These are phyloP conservation scores for Spisula solida DNA, from an alignment of 2,888 invertebrate genomes.

Conservation along the genomic window DNA sequence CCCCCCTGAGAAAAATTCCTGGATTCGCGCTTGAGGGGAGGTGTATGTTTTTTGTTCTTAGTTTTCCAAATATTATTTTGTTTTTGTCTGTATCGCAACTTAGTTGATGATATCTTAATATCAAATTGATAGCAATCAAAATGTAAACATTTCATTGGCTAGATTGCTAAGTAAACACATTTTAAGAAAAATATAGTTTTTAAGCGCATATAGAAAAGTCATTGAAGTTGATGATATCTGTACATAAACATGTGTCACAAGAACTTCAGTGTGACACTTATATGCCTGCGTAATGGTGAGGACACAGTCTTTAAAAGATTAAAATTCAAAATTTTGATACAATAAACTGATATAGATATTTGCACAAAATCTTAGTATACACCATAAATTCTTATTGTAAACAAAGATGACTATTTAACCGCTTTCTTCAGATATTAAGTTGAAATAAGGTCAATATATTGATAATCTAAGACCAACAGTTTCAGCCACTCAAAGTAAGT, in stretches of 20 bases:
- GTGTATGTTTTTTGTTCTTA: no score
- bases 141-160: no score
- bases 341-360: not conserved
- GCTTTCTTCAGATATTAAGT: not conserved
- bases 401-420: not conserved
- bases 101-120: no score
- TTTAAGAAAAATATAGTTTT: no score
- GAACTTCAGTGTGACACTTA: not conserved
- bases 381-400: slow-evolving; percentile 12
- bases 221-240: no score
- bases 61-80: no score
- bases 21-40: no score
- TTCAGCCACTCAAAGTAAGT: not conserved
- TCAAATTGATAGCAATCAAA: no score
- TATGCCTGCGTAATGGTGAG: not conserved
- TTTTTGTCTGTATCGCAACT: no score
- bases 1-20: no score
- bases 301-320: not conserved
- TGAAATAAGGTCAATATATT: not conserved
- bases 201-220: no score
- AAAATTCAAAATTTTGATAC: not conserved
- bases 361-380: not conserved
- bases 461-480: slow-evolving; percentile 8
- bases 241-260: not conserved
- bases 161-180: no score